phyloP scores from a whole-genome alignment of 2,113 vertebrate species.

The Merops nubicus region DNA sequence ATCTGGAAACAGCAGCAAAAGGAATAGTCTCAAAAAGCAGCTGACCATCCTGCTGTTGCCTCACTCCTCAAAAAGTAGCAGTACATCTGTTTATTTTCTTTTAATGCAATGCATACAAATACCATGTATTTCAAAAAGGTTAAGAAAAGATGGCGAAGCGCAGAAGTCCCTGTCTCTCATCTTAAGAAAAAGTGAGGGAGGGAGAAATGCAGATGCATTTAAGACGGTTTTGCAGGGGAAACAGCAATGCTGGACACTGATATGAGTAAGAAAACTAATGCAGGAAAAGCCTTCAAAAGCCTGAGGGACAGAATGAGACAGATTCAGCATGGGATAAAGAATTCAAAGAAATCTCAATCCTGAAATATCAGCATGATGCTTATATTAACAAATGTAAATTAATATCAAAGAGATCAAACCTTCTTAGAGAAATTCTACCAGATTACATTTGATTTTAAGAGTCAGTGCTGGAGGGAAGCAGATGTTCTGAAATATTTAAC shows the following conservation, averaged over 20 bases:
- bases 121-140: not conserved
- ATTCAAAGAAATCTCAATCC: not conserved
- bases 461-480: not conserved
- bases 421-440: not conserved
- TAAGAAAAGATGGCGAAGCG: too few relatives aligned
- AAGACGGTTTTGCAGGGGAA: not conserved
- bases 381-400: not conserved
- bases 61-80: not conserved
- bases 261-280: not conserved
- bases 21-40: not conserved
- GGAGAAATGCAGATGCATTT: not conserved
- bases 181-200: not conserved
- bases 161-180: not conserved
- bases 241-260: not conserved
- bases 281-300: not conserved
- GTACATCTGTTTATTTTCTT: conserved; percentile 3
- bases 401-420: not conserved
- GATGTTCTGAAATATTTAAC: not conserved
- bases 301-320: not conserved
- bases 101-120: not conserved
- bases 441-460: not conserved
- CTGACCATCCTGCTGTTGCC: not conserved
- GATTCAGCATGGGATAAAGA: not conserved
- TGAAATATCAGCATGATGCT: not conserved
- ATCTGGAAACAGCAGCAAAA: conserved; percentile 40